Conservation (phyloP, 2,113 vertebrate genomes). For the Sula dactylatra region DNA sequence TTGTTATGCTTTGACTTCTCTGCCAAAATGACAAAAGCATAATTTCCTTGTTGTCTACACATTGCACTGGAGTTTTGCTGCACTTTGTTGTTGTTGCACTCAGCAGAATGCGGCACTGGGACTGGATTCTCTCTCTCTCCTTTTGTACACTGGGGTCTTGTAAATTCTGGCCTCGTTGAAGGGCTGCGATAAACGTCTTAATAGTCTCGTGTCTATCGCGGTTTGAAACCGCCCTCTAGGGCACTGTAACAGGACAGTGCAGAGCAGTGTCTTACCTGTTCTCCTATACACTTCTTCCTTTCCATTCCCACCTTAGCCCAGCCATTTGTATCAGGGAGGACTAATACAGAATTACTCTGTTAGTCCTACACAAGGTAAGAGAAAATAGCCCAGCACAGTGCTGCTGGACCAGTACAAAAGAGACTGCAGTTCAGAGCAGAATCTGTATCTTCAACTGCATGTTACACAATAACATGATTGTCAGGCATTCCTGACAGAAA, state of each 20-base stretch:
- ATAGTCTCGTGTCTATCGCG: rapidly evolving
- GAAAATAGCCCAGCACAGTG: not conserved
- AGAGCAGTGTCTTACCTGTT: not conserved
- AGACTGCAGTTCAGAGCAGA: not conserved
- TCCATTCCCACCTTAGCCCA: not conserved
- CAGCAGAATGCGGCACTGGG: not conserved
- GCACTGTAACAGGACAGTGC: not conserved
- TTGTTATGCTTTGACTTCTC: not conserved
- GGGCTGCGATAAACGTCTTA: not conserved
- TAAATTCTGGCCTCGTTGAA: not conserved
- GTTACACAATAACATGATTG: not conserved
- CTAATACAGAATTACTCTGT: not conserved
- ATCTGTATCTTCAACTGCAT: not conserved
- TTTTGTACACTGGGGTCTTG: not conserved
- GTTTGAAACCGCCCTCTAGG: not conserved
- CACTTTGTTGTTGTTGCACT: not conserved
- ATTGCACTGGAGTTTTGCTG: not conserved
- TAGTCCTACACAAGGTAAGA: not conserved
- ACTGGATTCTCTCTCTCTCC: not conserved
- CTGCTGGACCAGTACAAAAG: not conserved
- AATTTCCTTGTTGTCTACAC: rapidly evolving
- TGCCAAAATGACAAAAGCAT: not conserved
- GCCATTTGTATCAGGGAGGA: not conserved
- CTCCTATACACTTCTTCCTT: not conserved
- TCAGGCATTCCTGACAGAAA: not conserved